Percentiles rank a stretch among this genome's conserved stretches.
Evolutionary conservation across 2,888 invertebrate genomes (phyloP).

Genomic region (Thymelicus lineola): DNA sequence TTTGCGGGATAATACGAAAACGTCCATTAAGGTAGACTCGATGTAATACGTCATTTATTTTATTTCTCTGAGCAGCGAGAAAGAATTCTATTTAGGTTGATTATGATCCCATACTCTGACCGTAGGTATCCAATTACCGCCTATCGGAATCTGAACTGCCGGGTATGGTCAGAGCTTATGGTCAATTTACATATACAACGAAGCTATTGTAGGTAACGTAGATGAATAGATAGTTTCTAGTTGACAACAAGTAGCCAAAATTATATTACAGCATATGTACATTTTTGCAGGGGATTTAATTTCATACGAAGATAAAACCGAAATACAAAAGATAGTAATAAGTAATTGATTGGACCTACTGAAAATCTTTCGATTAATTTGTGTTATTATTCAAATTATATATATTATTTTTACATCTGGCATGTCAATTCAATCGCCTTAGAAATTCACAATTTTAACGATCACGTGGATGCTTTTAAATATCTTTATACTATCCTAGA

Average conservation of each 20-base stretch:
- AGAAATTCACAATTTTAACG: too few relatives aligned
- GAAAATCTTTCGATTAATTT: too few relatives aligned
- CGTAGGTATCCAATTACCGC: conserved; percentile 1
- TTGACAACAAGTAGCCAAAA: background rate
- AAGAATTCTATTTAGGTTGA: background rate
- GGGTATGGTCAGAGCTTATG: background rate
- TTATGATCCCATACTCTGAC: background rate
- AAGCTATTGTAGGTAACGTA: background rate
- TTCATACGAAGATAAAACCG: too few relatives aligned
- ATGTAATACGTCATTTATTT: background rate
- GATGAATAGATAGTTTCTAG: background rate
- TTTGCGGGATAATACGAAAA: background rate
- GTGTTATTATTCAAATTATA: too few relatives aligned
- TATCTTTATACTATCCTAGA: too few relatives aligned
- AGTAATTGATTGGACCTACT: too few relatives aligned
- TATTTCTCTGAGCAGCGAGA: background rate
- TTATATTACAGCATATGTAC: background rate
- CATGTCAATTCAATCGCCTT: too few relatives aligned
- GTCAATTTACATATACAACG: background rate
- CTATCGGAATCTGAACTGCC: background rate
- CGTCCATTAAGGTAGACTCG: background rate
- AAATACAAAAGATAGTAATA: too few relatives aligned
- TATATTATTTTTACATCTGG: too few relatives aligned
- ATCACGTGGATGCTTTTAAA: too few relatives aligned
- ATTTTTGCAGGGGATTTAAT: too few relatives aligned